A percentile compares a stretch with the other conserved stretches of the same genome.
Conservation (phyloP, 2,113 vertebrate species). For the Sphyrna mokarran region DNA sequence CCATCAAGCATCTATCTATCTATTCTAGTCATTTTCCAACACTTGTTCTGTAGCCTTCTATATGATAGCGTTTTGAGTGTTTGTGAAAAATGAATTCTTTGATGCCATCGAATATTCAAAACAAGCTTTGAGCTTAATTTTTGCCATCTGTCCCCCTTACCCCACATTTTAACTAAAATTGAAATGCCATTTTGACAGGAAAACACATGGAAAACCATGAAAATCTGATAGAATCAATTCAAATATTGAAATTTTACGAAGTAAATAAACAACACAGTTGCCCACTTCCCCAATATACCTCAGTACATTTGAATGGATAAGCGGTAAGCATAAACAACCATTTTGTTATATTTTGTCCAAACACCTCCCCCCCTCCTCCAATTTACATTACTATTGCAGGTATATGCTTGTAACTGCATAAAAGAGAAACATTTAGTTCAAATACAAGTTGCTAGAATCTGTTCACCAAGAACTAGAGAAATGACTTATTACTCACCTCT, state of each 20-base stretch:
- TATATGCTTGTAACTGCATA: not conserved
- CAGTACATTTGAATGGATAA: not conserved
- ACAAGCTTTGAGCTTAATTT: not conserved
- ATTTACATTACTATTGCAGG: not conserved
- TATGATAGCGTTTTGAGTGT: too few relatives aligned
- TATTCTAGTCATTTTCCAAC: too few relatives aligned
- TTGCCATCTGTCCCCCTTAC: too few relatives aligned
- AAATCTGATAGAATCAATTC: not conserved
- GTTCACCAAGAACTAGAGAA: not conserved
- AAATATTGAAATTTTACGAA: not conserved
- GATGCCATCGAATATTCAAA: not conserved
- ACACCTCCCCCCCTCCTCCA: too few relatives aligned
- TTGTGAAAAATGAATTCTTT: not conserved
- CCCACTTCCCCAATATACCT: not conserved
- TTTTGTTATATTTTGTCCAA: not conserved
- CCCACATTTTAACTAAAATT: not conserved
- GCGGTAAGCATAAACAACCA: not conserved
- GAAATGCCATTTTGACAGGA: not conserved
- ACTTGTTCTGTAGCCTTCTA: too few relatives aligned
- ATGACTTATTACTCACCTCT: conserved; percentile 64
- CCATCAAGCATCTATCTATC: too few relatives aligned
- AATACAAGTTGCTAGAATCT: not conserved
- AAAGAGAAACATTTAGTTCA: not conserved
- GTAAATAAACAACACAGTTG: not conserved
- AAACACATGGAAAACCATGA: not conserved